Base-by-base conservation (phyloP, 1,140 invertebrate genomes). In the Glomeris maerens region DNA sequence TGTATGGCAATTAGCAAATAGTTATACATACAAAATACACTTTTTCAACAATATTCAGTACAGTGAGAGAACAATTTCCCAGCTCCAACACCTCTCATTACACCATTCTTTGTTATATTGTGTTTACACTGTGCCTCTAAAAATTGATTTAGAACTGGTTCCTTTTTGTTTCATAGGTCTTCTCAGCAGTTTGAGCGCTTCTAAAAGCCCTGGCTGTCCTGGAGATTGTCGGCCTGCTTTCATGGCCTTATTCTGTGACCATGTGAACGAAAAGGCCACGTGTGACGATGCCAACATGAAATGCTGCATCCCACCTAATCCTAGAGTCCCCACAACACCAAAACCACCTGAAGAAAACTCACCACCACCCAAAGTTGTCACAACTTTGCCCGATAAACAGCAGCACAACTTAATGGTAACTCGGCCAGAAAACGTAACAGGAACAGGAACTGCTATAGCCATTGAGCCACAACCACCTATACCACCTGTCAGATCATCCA, bases 131-230 rank as follows among this genome's bases (percentile, higher is more conserved):
- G n/a, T n/a, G n/a, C n/a, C n/a, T n/a, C n/a, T n/a, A n/a, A n/a
- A n/a, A n/a, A n/a, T n/a, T n/a, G n/a, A n/a, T n/a, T n/a, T n/a
- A n/a, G n/a, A n/a, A n/a, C n/a, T n/a, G n/a, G n/a, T n/a, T n/a
- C n/a, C n/a, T n/a, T n/a, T n/a, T n/a, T n/a, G n/a, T n/a, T n/a
- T n/a, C n/a, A n/a, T n/a, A n/a, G n/a, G n/a, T n/a, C n/a, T n/a
- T n/a, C n/a, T n/a, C n/a, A n/a, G n/a, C n/a, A n/a, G n/a, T n/a
- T n/a, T n/a, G n/a, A n/a, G n/a, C n/a, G n/a, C 84, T 21, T 82
- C 78, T 21, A 81, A 84, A 60, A 76, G 78, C 36, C 83, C 83
- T 60, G 80, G 85, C 58, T 90, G 85, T 65, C 84, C 85, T 0
- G 85, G 86, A 0, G 78, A 83, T 41, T 91, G 85, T 62, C 80